Percentiles rank a stretch among this genome's conserved stretches.
phyloP scores from a whole-genome alignment of 2,113 vertebrate species.

The Platysternon megacephalum region DNA sequence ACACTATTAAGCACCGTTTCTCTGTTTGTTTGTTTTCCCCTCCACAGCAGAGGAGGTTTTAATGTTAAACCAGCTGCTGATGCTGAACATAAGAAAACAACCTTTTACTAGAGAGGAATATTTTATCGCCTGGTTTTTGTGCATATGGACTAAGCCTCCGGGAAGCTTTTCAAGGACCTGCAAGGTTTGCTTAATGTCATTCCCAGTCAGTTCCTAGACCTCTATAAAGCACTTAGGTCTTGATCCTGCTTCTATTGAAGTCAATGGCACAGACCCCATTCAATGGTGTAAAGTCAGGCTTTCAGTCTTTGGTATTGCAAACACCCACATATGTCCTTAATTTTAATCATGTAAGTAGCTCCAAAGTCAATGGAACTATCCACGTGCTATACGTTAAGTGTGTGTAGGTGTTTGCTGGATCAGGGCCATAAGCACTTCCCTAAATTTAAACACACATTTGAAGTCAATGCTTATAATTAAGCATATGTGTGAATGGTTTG shows the following conservation, averaged over 20 bases:
- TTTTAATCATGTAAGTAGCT: background rate
- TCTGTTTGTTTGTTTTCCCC: background rate
- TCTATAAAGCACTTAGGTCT: accelerated
- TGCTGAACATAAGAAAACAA: background rate
- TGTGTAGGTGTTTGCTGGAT: background rate
- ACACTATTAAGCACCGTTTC: background rate
- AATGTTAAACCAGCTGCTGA: background rate
- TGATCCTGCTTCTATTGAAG: background rate
- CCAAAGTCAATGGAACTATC: too few species aligned
- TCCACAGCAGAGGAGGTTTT: background rate
- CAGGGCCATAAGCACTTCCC: background rate
- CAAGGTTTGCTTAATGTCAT: background rate
- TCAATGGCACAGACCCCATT: background rate
- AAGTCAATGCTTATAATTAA: background rate
- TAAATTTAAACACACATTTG: background rate
- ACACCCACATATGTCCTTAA: background rate
- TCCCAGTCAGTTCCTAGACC: background rate
- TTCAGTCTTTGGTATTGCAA: background rate
- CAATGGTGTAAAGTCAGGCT: too few species aligned
- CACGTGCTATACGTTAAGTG: background rate
- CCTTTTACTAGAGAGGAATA: background rate
- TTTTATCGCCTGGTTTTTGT: background rate
- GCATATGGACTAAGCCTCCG: background rate
- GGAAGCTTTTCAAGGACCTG: background rate
- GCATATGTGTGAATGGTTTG: background rate